Evolutionary conservation across 35 echinoderm and acorn worm species (phyloP), one percentile per base, ranked within the genome.

Genomic region (Heliocidaris tuberculata): DNA sequence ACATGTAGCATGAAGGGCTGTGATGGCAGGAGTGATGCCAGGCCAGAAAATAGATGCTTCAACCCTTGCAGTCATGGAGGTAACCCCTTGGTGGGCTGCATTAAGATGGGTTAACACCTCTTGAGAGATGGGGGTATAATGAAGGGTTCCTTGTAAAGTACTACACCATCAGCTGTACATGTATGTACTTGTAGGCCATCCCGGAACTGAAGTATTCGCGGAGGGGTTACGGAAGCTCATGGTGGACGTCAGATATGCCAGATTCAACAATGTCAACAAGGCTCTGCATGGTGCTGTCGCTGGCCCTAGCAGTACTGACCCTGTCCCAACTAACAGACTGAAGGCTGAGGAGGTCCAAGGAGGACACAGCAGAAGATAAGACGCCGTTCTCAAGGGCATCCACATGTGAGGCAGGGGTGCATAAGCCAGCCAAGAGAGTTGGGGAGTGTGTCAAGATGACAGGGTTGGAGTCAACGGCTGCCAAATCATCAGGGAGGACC

Each of bases 81-180:
- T 48, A 31, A 91, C 86, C 11, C 86, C 86, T 90, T 59, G 94
- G 86, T 90, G 94, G 10, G 85, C 94, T 31, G 94, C 60, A 86
- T 94, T 56, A 9, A 94, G 71, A 32, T 85, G 30, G 32, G 61
- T 48, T 59, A 95, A 19, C n/a, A 95, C 94, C 54, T 95, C 94
- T 86, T 85, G 60, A 93, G 31, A 47, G 88, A 48, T 59, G 87
- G 95, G 52, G 95, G 95, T 9, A 93, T 95, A 31, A 95, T 61
- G 11, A 95, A 50, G 35, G 88, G 88, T 21, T 95, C 95, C 90
- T 92, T 95, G 88, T 95, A 95, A 9, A 95, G 71, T 13, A 95
- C 59, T 29, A 92, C 52, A 32, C 94, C 94, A 95, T 95, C 88
- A 50, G 92, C 85, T 86, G 94, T 71, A 94, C 16, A 31, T n/a